These are phyloP conservation scores for Notodonta ziczac DNA, from an alignment of 2,888 invertebrate genomes.

Conservation along the genomic window DNA sequence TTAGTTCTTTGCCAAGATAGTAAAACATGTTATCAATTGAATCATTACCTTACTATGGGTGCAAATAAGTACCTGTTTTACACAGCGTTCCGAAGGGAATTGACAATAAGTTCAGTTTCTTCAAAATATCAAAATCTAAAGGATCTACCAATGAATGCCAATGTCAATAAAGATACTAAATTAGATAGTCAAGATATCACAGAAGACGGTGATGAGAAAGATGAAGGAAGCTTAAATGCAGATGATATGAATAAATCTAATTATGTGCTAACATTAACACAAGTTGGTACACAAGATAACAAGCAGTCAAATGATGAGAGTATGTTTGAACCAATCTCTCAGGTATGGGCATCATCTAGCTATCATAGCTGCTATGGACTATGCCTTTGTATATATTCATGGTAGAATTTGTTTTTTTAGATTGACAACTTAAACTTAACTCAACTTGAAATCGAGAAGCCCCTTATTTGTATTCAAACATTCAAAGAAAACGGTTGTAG, in stretches of 20 bases:
- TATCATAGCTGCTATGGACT: neutral
- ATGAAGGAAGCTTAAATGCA: constrained; percentile 51
- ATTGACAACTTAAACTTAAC: constrained; percentile 88
- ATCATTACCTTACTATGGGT: constrained; percentile 87
- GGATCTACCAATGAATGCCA: constrained; percentile 40
- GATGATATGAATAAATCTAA: constrained; percentile 85
- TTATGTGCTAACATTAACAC: constrained; percentile 89
- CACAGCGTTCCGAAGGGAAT: constrained; percentile 84
- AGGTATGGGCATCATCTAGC: constrained; percentile 65
- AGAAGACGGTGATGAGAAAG: constrained; percentile 34
- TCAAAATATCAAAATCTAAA: constrained; percentile 73
- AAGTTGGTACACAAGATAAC: constrained; percentile 60
- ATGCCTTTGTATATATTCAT: neutral
- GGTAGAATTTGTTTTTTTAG: constrained; percentile 60
- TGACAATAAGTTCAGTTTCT: constrained; percentile 84
- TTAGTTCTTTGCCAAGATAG: constrained; percentile 94
- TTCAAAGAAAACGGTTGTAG: constrained; percentile 90
- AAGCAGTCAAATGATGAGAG: constrained; percentile 54
- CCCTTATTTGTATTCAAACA: constrained; percentile 90
- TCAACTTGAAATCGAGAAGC: constrained; percentile 85
- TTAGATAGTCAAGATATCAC: constrained; percentile 30
- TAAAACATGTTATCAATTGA: constrained; percentile 92
- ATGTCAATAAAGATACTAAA: constrained; percentile 39
- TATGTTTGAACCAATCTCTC: constrained; percentile 86
- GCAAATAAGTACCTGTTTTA: constrained; percentile 86